phyloP scores from a whole-genome alignment of 35 echinoderm and acorn worm species.

The Nesometra sesokonis region DNA sequence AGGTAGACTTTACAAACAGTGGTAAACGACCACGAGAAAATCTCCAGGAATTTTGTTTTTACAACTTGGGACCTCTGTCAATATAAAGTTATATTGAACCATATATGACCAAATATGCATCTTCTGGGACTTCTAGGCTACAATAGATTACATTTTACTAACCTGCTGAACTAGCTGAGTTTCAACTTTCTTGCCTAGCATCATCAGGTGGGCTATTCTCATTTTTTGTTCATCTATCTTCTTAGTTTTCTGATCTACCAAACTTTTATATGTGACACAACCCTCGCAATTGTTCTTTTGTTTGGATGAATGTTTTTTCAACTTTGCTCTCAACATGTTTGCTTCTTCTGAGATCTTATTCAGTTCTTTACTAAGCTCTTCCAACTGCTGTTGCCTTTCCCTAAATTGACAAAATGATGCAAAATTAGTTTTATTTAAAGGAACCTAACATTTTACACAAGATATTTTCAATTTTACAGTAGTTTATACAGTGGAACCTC shows the following conservation, averaged over 20 bases:
- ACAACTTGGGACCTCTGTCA: too few relatives aligned
- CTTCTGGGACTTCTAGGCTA: too few relatives aligned
- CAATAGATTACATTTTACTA: not conserved
- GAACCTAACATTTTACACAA: too few relatives aligned
- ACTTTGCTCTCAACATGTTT: constrained; percentile 23
- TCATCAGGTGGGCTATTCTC: constrained; percentile 38
- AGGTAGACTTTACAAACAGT: too few relatives aligned
- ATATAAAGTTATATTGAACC: too few relatives aligned
- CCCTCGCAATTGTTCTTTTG: constrained; percentile 21
- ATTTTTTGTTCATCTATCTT: constrained; percentile 43
- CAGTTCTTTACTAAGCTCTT: constrained; percentile 66
- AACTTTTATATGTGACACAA: constrained; percentile 34
- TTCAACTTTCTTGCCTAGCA: constrained; percentile 52
- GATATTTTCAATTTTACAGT: too few relatives aligned
- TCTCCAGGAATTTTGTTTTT: too few relatives aligned
- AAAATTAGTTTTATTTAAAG: not conserved
- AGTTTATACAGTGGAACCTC: too few relatives aligned
- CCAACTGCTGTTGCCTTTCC: constrained; percentile 70
- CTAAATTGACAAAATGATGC: constrained; percentile 10
- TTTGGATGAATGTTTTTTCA: constrained; percentile 18
- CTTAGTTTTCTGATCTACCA: constrained; percentile 24
- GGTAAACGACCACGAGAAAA: too few relatives aligned
- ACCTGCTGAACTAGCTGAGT: constrained; percentile 68
- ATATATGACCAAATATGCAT: too few relatives aligned
- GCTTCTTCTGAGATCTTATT: constrained; percentile 64